Base-by-base conservation (phyloP, 2,888 invertebrate genomes). In the Andrena fulva region DNA sequence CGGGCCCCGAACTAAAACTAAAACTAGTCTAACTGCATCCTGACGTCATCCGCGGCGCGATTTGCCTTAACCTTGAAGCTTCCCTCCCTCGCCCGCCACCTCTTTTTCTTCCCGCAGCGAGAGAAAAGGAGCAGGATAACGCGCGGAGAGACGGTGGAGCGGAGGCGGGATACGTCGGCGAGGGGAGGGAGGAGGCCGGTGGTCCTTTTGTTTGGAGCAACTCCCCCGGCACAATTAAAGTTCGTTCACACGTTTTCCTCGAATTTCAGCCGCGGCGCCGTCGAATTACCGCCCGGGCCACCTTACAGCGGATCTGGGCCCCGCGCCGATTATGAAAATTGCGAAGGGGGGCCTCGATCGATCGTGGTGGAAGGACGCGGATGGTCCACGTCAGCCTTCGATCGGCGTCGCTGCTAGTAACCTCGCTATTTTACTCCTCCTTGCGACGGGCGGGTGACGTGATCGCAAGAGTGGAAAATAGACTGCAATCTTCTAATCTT, bases 1-100 rank as follows among this genome's bases (percentile, higher is more conserved):
- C 84, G 90, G 90, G 88, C 90, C 90, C 82, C 91, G 88, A 90
- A 91, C 91, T 91, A 91, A 91, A 92, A 91, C 91, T 92, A 91
- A 91, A 93, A 93, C 92, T 92, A 93, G 92, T 93, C 92, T 92
- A 92, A 92, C 93, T 93, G 92, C 92, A 92, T 91, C 91, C 88
- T 93, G 93, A 93, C 93, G 93, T 93, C 93, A 93, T 92, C 89
- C 90, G 89, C 89, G 86, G 82, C 84, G 89, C 90, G 91, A 91
- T 92, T 91, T 92, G 92, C 91, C 90, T 92, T 91, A 91, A 91
- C 93, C 93, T 93, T 93, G 93, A 91, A 85, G 90, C 85, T 82
- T 84, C 85, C 83, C 85, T 73, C 77, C 72, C 20, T 72, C 56
- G 67, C 79, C 78, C 75, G 66, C 67, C 77, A 81, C 62, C 78